These are phyloP conservation scores for Passer montanus DNA, from an alignment of 2,113 vertebrate species.

Conservation along the genomic window DNA sequence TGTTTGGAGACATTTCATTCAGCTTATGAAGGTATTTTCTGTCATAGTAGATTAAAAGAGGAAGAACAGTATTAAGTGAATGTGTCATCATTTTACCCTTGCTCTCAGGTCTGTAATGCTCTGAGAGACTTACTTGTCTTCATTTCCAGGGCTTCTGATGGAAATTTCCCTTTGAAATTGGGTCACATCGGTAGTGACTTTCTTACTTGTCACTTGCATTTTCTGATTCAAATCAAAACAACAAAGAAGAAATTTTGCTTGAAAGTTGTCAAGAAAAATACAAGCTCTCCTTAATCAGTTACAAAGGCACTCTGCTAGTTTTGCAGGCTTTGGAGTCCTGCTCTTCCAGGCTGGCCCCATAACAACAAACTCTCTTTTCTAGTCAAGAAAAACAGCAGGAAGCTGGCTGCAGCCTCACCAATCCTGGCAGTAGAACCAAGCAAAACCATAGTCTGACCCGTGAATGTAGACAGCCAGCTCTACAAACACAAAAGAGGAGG, in stretches of 20 bases:
- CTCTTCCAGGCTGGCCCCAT: background rate
- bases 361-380: background rate
- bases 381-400: background rate
- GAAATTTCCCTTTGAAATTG: slow-evolving; percentile 3
- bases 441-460: background rate
- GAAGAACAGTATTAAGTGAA: background rate
- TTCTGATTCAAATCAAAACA: background rate
- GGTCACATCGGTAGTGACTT: background rate
- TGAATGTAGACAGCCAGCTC: background rate
- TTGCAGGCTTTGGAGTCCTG: background rate
- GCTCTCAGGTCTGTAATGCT: background rate
- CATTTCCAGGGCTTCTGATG: background rate
- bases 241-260: background rate
- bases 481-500: background rate
- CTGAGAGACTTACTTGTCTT: background rate
- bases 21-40: background rate
- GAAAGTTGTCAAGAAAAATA: background rate
- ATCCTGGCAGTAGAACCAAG: background rate
- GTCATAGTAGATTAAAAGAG: background rate
- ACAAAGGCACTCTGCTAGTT: background rate
- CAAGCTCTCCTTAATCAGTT: background rate
- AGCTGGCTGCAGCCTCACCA: background rate
- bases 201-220: background rate
- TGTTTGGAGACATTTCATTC: background rate
- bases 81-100: background rate